Base-by-base conservation (phyloP, 2,888 invertebrate species). In the Cheilosia pagana region DNA sequence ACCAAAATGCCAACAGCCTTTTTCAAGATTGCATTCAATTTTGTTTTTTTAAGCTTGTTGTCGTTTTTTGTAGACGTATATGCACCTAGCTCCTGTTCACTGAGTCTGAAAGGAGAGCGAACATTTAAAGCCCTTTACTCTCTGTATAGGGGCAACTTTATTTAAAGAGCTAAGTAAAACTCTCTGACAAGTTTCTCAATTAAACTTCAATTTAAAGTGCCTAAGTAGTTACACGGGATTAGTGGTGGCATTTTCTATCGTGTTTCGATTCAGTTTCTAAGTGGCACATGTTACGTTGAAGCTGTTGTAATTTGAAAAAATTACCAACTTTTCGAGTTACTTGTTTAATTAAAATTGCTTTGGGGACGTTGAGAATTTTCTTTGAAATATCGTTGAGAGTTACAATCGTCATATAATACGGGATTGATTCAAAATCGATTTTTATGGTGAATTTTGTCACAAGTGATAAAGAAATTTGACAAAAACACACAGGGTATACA, bases 151-250 rank as follows among this genome's bases (percentile, higher is more conserved):
- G 12, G 35, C 3, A 35, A 35, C 35, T 12, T 35, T 35, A 35
- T 12, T 12, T 1, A 14, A n/a, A 63, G 48, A 35, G 48, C 48
- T 12, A 3, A 48, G 48, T 63, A 35, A 14, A 35, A 50, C 21
- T 63, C 35, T 50, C 10, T 25, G 48, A 14, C 21, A 31, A 63
- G 48, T 50, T 63, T 31, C 2, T 28, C 28, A 45, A 31, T 62
- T 48, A 50, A 63, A 50, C n/a, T 48, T 63, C 14, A 21, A 62
- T 14, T 48, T 10, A 35, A 62, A 31, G 31, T 35, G 12, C 12
- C 35, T 31, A 19, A 16, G 45, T 19, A 45, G 7, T 43, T 31
- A 10, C 8, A 12, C 35, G 12, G 35, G 35, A 35, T 35, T 35
- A 35, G 12, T 35, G 35, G 35, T 12, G 35, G 35, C 35, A 10